Conservation (phyloP, 2,113 vertebrate species). For the Phylloscopus trochilus region DNA sequence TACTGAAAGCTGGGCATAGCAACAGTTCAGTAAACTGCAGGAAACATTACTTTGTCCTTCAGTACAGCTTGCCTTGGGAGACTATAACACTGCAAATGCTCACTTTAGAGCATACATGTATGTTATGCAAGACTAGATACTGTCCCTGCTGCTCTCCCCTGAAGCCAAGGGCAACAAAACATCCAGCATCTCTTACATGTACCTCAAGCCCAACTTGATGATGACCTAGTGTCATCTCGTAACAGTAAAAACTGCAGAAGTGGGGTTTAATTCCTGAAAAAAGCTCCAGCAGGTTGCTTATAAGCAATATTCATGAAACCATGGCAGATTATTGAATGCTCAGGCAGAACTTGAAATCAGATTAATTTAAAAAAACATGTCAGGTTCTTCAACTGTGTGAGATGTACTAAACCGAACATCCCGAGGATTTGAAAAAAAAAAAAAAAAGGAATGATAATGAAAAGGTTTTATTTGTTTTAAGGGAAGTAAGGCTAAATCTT, state of each 20-base stretch:
- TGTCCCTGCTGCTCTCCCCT: neutral
- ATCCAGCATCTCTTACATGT: neutral
- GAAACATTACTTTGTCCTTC: neutral
- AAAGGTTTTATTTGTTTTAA: neutral
- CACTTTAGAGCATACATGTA: neutral
- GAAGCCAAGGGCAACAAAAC: neutral
- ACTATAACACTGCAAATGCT: rapidly evolving
- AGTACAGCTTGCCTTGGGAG: neutral
- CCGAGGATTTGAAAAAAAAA: neutral
- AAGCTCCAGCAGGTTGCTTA: neutral
- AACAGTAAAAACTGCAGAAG: neutral
- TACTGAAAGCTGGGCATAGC: neutral
- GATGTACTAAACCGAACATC: neutral
- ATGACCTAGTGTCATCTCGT: neutral
- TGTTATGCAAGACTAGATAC: neutral
- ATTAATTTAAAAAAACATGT: neutral
- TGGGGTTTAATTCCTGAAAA: neutral
- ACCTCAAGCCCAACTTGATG: neutral
- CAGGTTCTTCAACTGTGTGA: neutral
- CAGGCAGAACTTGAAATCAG: neutral
- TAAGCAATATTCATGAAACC: neutral
- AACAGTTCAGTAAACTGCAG: neutral
- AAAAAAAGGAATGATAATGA: neutral
- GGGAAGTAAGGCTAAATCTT: neutral
- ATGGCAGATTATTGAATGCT: neutral